Evolutionary conservation across 2,888 invertebrate genomes (phyloP), one percentile per base, ranked within the genome.

Genomic region (Boloria euphrosyne): DNA sequence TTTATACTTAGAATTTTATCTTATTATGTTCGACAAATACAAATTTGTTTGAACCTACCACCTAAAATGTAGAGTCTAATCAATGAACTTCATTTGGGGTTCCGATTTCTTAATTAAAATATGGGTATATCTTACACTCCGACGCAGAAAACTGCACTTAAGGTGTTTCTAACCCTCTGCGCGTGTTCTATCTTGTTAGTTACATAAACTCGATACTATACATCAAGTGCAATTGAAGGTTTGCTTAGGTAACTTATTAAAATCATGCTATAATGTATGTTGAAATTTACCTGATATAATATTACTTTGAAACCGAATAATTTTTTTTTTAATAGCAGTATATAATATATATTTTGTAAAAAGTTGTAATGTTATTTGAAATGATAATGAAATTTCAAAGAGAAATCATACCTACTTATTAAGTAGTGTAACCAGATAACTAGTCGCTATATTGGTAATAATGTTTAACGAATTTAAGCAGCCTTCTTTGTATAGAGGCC

Each of bases 121-220:
- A 27, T 10, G 22, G 47, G 27, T 65, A 60, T 65, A 64, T 65
- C 50, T 60, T 67, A 55, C 65, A 69, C 67, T 59, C 66, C 63
- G 54, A 51, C 46, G 62, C 13, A 60, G 51, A 49, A 59, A 51
- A 13, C 57, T 64, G 71, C 72, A 72, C 71, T 72, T 71, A 69
- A 60, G 69, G 72, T 72, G 72, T 72, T 70, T 71, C 72, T 60
- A 47, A 67, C 71, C 57, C 65, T 65, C 31, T 18, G 62, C 50
- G 27, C 64, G 67, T 61, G 55, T 64, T 65, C 53, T 64, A 72
- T 72, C 72, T 72, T 63, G 66, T 72, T 72, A 71, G 71, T 66
- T 67, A 59, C 66, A 67, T 65, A 55, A 67, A 69, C 62, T 63
- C 61, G 59, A 62, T 66, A 68, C 52, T 61, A 49, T 38, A 47